These are phyloP conservation scores for Phalanger gymnotis DNA, from an alignment of 2,797 vertebrate species.

Conservation along the genomic window DNA sequence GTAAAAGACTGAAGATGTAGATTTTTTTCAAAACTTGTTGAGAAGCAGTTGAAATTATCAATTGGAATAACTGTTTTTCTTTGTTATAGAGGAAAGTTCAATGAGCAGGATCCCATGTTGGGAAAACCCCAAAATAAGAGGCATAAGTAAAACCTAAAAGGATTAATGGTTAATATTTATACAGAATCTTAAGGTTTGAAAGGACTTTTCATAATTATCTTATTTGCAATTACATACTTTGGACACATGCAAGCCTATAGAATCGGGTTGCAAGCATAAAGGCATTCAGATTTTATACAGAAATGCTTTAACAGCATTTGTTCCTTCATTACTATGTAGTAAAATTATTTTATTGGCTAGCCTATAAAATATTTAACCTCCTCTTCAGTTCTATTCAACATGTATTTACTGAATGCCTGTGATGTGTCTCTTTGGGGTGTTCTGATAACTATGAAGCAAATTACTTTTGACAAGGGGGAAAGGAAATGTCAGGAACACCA, in stretches of 20 bases:
- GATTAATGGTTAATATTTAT: not conserved
- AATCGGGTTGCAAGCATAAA: conserved; percentile 51
- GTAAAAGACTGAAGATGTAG: not conserved
- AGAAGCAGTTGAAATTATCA: not conserved
- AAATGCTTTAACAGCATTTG: conserved; percentile 72
- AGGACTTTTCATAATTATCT: not conserved
- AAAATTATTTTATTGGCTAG: conserved; percentile 75
- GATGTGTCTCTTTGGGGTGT: conserved; percentile 60
- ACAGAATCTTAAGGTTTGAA: not conserved
- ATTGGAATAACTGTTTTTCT: not conserved
- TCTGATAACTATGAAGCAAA: conserved; percentile 65
- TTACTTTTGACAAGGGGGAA: conserved; percentile 32
- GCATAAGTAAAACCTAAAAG: not conserved
- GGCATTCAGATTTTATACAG: conserved; percentile 27
- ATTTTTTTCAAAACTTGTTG: not conserved
- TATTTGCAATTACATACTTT: not conserved
- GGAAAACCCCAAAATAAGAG: not conserved
- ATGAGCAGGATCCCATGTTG: not conserved
- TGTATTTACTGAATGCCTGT: conserved; percentile 64
- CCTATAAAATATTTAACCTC: conserved; percentile 67
- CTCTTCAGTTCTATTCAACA: conserved; percentile 66
- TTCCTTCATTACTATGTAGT: conserved; percentile 67
- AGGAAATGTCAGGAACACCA: conserved; percentile 1
- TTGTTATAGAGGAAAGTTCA: not conserved
- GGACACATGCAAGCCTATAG: not conserved